Evolutionary conservation across 1,140 invertebrate species (phyloP).

Genomic region (Zelostemma sp.): DNA sequence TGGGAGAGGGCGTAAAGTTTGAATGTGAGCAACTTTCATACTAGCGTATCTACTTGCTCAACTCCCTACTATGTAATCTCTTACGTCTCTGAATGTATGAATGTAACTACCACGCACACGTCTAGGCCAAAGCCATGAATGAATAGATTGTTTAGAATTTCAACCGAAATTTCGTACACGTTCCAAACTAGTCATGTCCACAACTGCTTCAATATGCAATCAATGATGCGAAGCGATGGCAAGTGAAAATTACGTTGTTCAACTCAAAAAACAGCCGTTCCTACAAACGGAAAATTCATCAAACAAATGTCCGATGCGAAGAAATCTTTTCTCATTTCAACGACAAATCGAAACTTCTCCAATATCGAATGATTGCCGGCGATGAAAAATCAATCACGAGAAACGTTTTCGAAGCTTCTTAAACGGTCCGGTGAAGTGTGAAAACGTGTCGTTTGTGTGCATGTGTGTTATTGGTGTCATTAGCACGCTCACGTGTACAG

Average conservation of each 20-base stretch:
- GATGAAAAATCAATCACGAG: neutral
- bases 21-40: neutral
- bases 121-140: neutral
- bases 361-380: too few species aligned
- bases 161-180: neutral
- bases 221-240: neutral
- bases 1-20: neutral
- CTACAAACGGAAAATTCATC: neutral
- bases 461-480: neutral
- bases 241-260: neutral
- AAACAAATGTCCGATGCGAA: neutral
- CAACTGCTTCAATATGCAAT: conserved; percentile 1
- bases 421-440: neutral
- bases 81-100: neutral
- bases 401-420: neutral
- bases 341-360: too few species aligned
- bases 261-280: neutral
- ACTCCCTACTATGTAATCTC: neutral
- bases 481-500: conserved; percentile 9
- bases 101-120: neutral
- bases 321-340: too few species aligned
- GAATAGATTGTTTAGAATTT: conserved; percentile 3
- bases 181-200: neutral
- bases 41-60: neutral
- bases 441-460: conserved; percentile 2